Conservation (phyloP, 2,797 vertebrate species). For the Echiichthys vipera region DNA sequence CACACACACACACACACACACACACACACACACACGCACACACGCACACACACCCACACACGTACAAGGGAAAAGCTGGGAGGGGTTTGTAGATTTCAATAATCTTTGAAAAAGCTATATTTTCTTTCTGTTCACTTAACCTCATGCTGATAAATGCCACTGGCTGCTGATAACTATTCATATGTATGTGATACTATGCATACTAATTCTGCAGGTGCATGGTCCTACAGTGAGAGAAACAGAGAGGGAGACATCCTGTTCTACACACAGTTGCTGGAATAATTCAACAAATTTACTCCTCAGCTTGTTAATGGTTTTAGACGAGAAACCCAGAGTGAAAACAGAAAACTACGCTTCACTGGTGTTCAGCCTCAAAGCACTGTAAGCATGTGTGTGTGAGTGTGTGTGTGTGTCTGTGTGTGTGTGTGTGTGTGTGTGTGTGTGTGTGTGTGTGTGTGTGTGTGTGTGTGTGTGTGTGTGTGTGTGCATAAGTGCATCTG, state of each 20-base stretch:
- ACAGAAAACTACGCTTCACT: slow-evolving; percentile 15
- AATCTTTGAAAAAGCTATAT: slow-evolving; percentile 59
- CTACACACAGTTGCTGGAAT: slow-evolving; percentile 12
- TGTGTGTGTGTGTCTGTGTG: background rate
- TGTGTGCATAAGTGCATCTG: background rate
- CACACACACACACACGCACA: background rate
- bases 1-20: slow-evolving; percentile 43
- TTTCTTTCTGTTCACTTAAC: slow-evolving; percentile 71
- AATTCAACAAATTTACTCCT: slow-evolving; percentile 50
- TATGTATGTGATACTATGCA: slow-evolving; percentile 63
- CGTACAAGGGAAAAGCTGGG: slow-evolving; percentile 24
- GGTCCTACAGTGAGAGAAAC: slow-evolving; percentile 34
- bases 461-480: background rate
- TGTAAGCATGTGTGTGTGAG: background rate
- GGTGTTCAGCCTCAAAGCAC: slow-evolving; percentile 4
- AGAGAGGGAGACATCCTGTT: slow-evolving; percentile 11
- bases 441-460: background rate
- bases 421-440: background rate
- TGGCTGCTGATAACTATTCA: slow-evolving; percentile 67
- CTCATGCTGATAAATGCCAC: slow-evolving; percentile 65
- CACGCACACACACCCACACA: slow-evolving; percentile 13
- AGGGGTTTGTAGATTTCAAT: slow-evolving; percentile 40
- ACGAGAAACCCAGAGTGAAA: slow-evolving; percentile 36
- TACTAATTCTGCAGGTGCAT: slow-evolving; percentile 80
- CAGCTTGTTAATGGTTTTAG: slow-evolving; percentile 43